Percentiles rank a stretch among this genome's conserved stretches.
Conservation (phyloP, 2,888 invertebrate genomes). For the Crocallis elinguaria region DNA sequence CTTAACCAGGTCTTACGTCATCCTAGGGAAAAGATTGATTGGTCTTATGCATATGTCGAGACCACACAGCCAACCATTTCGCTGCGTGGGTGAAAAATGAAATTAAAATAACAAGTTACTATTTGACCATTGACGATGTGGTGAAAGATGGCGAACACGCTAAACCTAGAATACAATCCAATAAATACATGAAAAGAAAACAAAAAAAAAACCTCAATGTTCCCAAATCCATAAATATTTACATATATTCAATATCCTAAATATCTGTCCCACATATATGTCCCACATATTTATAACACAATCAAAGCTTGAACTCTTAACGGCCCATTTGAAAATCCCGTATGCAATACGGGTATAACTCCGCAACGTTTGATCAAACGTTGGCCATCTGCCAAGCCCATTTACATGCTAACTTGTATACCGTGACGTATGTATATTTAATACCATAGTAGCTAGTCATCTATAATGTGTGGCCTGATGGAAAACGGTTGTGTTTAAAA, state of each 20-base stretch:
- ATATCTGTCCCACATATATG: slow-evolving; percentile 3
- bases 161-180: no score
- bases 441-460: background rate
- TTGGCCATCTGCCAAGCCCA: slow-evolving; percentile 18
- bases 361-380: slow-evolving; percentile 32
- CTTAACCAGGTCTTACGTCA: no score
- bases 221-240: background rate
- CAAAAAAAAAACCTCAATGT: background rate
- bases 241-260: slow-evolving; percentile 1
- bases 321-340: slow-evolving; percentile 13
- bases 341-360: slow-evolving; percentile 11
- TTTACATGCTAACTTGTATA: slow-evolving; percentile 17
- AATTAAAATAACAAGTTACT: no score
- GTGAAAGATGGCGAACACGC: no score
- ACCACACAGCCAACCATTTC: no score
- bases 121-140: no score
- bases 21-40: no score
- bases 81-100: no score
- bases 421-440: background rate
- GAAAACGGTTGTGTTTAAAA: no score
- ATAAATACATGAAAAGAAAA: background rate
- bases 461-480: no score
- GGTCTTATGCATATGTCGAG: no score
- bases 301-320: slow-evolving; percentile 12
- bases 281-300: slow-evolving; percentile 12